These are phyloP conservation scores for Pseudomyrmex flavicornis DNA, from an alignment of 1,140 invertebrate genomes.

Conservation along the genomic window DNA sequence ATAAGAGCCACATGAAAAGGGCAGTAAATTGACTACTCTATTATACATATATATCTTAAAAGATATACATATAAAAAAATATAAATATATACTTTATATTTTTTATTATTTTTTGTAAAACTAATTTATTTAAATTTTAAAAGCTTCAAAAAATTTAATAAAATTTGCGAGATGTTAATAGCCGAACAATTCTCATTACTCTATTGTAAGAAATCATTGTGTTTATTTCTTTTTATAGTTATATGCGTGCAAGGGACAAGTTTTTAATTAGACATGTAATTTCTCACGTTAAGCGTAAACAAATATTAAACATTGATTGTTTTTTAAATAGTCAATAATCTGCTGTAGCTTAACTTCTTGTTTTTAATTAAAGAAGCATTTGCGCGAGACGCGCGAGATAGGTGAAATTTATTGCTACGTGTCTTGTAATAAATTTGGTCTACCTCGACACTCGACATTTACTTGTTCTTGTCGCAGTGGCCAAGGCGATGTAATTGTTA, in stretches of 20 bases:
- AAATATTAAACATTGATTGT: neutral
- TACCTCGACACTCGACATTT: conserved; percentile 67
- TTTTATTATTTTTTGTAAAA: too few species aligned
- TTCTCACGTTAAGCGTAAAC: neutral
- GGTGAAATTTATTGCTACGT: conserved; percentile 67
- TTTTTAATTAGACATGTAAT: neutral
- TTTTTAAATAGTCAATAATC: conserved; percentile 61
- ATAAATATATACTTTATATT: too few species aligned
- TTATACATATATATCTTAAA: too few species aligned
- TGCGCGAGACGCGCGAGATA: conserved; percentile 62
- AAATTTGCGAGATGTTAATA: too few species aligned
- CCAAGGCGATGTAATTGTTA: conserved; percentile 66
- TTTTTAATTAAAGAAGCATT: conserved; percentile 73
- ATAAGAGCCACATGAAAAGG: neutral
- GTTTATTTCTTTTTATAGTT: too few species aligned
- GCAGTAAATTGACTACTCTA: too few species aligned
- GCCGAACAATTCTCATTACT: too few species aligned
- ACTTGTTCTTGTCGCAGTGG: conserved; percentile 38
- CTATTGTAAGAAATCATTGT: too few species aligned
- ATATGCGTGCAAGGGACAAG: too few species aligned
- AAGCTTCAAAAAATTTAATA: too few species aligned
- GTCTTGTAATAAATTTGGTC: conserved; percentile 69
- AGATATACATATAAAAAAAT: too few species aligned
- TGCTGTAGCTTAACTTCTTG: conserved; percentile 63
- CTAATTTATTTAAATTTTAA: too few species aligned